Percentiles rank a stretch among this genome's conserved stretches.
phyloP scores from a whole-genome alignment of 2,113 vertebrate genomes.

The Dipodomys merriami region DNA sequence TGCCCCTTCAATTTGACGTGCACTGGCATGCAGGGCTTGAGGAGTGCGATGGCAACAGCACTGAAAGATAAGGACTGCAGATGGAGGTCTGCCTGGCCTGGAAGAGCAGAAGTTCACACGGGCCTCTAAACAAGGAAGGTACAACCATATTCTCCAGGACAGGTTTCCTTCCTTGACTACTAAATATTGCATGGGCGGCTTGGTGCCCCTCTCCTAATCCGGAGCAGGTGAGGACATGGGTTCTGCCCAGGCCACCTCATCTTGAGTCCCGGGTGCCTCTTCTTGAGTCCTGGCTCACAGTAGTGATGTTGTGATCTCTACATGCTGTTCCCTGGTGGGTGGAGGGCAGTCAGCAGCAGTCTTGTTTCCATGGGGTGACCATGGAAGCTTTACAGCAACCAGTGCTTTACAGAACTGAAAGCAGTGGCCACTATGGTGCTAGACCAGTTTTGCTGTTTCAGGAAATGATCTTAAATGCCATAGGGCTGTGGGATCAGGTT shows the following conservation, averaged over 20 bases:
- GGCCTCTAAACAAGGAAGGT: background rate
- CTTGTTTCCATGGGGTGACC: no score
- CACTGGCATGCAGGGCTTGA: background rate
- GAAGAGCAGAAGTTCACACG: background rate
- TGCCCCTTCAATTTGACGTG: background rate
- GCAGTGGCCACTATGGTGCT: background rate
- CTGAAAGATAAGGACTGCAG: background rate
- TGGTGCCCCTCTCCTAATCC: no score
- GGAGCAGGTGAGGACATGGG: no score
- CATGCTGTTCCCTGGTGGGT: background rate
- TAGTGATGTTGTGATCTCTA: no score
- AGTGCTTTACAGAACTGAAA: background rate
- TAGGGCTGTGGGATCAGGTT: background rate
- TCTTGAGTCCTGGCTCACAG: no score
- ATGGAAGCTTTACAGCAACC: no score
- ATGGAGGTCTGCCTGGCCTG: background rate
- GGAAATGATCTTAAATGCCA: background rate
- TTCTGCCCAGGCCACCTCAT: no score
- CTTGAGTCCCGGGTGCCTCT: no score
- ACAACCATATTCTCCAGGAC: background rate
- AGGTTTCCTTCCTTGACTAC: background rate
- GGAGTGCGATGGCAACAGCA: background rate
- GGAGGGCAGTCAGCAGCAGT: no score
- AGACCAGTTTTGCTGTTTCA: background rate
- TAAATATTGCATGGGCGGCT: background rate